Percentiles rank a stretch among this genome's conserved stretches.
phyloP scores from a whole-genome alignment of 2,888 invertebrate genomes.

The Yponomeuta malinellus region DNA sequence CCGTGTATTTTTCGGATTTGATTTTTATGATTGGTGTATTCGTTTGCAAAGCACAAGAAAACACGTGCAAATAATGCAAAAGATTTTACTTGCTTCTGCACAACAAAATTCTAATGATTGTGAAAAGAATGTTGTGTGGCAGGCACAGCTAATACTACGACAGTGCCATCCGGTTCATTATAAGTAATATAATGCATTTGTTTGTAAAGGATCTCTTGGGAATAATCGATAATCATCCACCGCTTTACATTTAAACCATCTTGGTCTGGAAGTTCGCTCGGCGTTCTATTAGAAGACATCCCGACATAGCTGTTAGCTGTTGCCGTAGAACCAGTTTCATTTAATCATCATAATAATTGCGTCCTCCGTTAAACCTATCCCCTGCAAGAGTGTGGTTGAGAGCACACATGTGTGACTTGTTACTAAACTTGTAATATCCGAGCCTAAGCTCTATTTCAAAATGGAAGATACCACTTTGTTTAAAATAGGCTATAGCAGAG shows the following conservation, averaged over 20 bases:
- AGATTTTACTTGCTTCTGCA: neutral
- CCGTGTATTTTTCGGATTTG: no score
- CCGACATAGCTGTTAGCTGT: conserved; percentile 31
- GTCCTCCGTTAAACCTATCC: conserved; percentile 66
- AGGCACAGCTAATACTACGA: neutral
- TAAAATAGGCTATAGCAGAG: neutral
- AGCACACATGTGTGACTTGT: conserved; percentile 25
- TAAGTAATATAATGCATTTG: conserved; percentile 21
- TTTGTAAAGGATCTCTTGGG: conserved; percentile 19
- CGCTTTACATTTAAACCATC: conserved; percentile 24
- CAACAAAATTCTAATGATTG: neutral
- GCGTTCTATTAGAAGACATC: conserved; percentile 30
- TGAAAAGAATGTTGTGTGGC: neutral
- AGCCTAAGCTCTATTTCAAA: conserved; percentile 3
- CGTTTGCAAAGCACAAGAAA: no score
- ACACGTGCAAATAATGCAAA: neutral
- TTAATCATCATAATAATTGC: conserved; percentile 74
- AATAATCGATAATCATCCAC: conserved; percentile 26
- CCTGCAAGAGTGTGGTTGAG: conserved; percentile 37
- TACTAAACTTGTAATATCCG: conserved; percentile 12
- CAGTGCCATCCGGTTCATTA: conserved; percentile 21
- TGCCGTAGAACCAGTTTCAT: conserved; percentile 65
- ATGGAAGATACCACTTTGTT: neutral
- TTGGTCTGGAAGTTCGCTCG: conserved; percentile 22
- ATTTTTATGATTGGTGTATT: no score